Evolutionary conservation across 2,113 vertebrate genomes (phyloP).

Genomic region (Sylvietta virens): DNA sequence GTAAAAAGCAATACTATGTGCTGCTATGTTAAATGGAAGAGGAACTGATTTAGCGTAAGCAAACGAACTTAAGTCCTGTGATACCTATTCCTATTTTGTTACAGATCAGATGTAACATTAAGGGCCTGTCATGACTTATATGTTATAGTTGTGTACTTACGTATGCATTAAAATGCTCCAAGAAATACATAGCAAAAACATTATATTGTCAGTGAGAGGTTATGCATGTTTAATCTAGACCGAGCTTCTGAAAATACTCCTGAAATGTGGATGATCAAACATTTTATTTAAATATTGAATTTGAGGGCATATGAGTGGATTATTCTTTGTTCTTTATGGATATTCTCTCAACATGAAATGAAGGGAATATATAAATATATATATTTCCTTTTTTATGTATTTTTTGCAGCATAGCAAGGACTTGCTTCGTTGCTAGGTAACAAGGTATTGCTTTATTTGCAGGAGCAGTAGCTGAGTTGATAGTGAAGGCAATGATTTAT

Average conservation of each 20-base stretch:
- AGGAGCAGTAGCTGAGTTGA: slow-evolving; percentile 59
- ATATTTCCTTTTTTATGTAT: neutral
- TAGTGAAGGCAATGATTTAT: slow-evolving; percentile 71
- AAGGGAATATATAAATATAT: slow-evolving; percentile 30
- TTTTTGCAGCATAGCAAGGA: slow-evolving; percentile 64
- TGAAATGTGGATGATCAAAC: neutral
- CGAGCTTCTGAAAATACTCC: neutral
- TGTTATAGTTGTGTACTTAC: neutral
- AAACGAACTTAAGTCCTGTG: neutral
- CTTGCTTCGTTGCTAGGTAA: slow-evolving; percentile 85
- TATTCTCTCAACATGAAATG: slow-evolving; percentile 51
- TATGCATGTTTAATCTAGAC: slow-evolving; percentile 34
- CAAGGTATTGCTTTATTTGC: slow-evolving; percentile 77
- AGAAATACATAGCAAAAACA: neutral
- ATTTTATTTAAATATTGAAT: slow-evolving; percentile 39
- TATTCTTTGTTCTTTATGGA: slow-evolving; percentile 52
- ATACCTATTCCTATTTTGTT: slow-evolving; percentile 20
- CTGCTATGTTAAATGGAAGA: neutral
- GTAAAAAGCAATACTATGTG: neutral
- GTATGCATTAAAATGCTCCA: slow-evolving; percentile 4
- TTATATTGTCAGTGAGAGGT: slow-evolving; percentile 5
- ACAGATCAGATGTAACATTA: neutral
- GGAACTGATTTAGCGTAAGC: neutral
- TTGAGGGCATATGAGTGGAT: slow-evolving; percentile 37
- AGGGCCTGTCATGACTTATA: neutral